Evolutionary conservation across 2,113 vertebrate genomes (phyloP).

Genomic region (Varanus salvator): DNA sequence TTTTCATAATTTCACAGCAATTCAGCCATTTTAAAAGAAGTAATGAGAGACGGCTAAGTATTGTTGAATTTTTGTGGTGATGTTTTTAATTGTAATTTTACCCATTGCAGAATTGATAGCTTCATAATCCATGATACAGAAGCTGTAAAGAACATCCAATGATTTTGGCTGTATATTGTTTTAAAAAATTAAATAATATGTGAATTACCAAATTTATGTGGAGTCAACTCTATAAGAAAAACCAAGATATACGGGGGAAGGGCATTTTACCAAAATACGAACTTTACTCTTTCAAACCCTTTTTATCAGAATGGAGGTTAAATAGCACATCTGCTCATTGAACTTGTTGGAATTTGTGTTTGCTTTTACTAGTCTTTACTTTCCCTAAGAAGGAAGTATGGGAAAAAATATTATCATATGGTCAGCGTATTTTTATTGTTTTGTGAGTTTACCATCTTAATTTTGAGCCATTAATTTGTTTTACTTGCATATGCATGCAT

Average conservation of each 20-base stretch:
- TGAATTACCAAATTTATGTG: conserved; percentile 65
- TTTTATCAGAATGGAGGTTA: conserved; percentile 68
- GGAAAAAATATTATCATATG: conserved; percentile 76
- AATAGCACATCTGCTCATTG: conserved; percentile 72
- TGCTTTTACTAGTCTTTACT: conserved; percentile 68
- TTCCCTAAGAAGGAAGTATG: conserved; percentile 69
- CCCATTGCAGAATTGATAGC: conserved; percentile 73
- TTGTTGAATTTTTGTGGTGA: conserved; percentile 58
- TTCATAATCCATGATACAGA: conserved; percentile 75
- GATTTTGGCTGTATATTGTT: conserved; percentile 69
- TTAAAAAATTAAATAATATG: conserved; percentile 65
- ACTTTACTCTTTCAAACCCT: conserved; percentile 35
- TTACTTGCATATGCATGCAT: conserved; percentile 85
- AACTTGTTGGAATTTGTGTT: conserved; percentile 79
- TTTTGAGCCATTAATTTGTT: conserved; percentile 84
- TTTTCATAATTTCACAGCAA: neutral
- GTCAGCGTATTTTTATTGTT: conserved; percentile 78
- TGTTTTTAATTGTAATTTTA: conserved; percentile 73
- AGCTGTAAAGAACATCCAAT: conserved; percentile 65
- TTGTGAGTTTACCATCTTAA: conserved; percentile 82
- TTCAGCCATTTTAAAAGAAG: neutral
- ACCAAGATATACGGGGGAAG: conserved; percentile 62
- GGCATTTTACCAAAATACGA: conserved; percentile 71
- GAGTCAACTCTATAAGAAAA: conserved; percentile 69
- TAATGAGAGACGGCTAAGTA: neutral